Percentiles rank a stretch among this genome's conserved stretches.
Conservation (phyloP, 2,113 vertebrate genomes). For the Nyctereutes procyonoides region DNA sequence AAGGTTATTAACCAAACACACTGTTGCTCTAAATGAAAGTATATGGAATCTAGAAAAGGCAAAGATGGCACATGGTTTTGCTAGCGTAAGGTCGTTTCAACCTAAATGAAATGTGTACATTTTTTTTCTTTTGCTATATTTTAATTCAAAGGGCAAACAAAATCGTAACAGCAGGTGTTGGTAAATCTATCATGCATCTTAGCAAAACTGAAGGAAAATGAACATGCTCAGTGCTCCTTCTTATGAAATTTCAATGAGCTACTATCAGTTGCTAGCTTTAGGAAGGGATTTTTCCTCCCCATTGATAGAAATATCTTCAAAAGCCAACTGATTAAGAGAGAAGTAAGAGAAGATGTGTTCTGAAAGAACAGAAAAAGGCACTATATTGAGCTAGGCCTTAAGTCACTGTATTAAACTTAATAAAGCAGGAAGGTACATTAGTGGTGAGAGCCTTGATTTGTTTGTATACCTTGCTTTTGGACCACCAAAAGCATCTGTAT, state of each 20-base stretch:
- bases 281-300: slow-evolving; percentile 20
- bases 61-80: neutral
- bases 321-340: neutral
- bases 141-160: slow-evolving; percentile 7
- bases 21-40: neutral
- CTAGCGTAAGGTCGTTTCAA: neutral
- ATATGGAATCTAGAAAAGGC: neutral
- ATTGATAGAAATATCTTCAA: slow-evolving; percentile 38
- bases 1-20: slow-evolving; percentile 70
- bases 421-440: neutral
- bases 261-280: neutral
- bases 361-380: neutral
- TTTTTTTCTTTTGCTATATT: slow-evolving; percentile 13
- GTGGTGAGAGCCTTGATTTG: neutral
- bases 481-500: neutral
- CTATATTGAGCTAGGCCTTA: neutral
- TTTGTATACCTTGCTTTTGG: neutral
- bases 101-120: neutral
- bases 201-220: neutral
- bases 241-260: slow-evolving; percentile 40
- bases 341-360: neutral
- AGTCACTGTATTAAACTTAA: neutral
- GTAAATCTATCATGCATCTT: neutral
- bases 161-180: neutral
- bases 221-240: neutral